Evolutionary conservation across 1,140 invertebrate genomes (phyloP).

Genomic region (Anoplolepis gracilipes): DNA sequence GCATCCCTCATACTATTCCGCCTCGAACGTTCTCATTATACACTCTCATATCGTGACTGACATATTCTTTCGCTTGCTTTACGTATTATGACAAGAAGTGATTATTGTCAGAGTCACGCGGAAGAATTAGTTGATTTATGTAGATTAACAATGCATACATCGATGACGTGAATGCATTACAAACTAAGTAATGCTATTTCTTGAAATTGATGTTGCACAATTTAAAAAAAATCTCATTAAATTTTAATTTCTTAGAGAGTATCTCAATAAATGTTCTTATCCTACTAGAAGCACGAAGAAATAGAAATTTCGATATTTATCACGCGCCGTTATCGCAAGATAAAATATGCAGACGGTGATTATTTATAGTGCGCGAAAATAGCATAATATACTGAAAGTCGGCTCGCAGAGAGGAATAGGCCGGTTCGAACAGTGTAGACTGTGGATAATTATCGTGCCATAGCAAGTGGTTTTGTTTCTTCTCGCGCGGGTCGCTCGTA

Average conservation of each 20-base stretch:
- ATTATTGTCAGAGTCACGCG: neutral
- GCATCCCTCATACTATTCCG: constrained; percentile 18
- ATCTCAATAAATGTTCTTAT: neutral
- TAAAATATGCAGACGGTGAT: neutral
- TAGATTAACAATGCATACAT: neutral
- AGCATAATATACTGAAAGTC: constrained; percentile 28
- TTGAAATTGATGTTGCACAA: neutral
- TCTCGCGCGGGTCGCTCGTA: constrained; percentile 66
- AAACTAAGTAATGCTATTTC: neutral
- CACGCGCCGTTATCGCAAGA: neutral
- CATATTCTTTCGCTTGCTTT: neutral
- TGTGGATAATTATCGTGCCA: constrained; percentile 44
- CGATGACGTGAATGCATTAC: neutral
- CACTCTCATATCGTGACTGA: neutral
- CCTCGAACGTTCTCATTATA: constrained; percentile 46
- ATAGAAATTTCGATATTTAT: neutral
- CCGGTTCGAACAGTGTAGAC: constrained; percentile 40
- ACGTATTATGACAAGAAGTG: neutral
- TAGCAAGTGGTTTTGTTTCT: constrained; percentile 64
- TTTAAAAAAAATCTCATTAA: neutral
- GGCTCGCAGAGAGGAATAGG: constrained; percentile 25
- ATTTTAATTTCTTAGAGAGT: neutral
- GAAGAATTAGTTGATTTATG: neutral
- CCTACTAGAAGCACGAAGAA: neutral
- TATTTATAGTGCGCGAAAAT: constrained; percentile 25